Evolutionary conservation across 2,888 invertebrate species (phyloP).

Genomic region (Ormia ochracea): DNA sequence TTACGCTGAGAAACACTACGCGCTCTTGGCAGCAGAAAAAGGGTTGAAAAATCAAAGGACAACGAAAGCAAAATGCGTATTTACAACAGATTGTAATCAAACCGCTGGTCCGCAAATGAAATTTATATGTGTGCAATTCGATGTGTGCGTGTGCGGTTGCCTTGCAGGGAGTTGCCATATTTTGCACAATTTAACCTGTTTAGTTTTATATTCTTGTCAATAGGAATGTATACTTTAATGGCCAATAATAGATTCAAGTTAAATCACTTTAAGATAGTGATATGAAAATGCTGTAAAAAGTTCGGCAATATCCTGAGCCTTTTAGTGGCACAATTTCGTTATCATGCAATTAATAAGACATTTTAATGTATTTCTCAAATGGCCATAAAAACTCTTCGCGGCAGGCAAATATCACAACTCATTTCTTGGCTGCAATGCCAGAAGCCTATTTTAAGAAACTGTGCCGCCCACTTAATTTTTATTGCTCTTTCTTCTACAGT

Average conservation of each 20-base stretch:
- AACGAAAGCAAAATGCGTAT: not conserved
- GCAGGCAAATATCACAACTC: too few relatives aligned
- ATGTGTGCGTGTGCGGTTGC: not conserved
- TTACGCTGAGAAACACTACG: not conserved
- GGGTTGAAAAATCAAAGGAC: conserved; percentile 60
- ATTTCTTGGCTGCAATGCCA: too few relatives aligned
- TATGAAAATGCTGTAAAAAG: not conserved
- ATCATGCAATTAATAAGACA: conserved; percentile 33
- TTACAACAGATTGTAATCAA: conserved; percentile 17
- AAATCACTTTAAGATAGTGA: not conserved
- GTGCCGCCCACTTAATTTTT: not conserved
- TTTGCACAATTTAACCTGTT: not conserved
- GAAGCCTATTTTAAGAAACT: too few relatives aligned
- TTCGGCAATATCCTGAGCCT: not conserved
- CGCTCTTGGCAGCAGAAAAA: conserved; percentile 26
- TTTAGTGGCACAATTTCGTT: not conserved
- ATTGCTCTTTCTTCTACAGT: not conserved
- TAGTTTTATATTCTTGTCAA: not conserved
- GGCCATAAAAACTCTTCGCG: conserved; percentile 43
- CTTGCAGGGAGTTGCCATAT: not conserved
- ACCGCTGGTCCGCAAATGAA: not conserved
- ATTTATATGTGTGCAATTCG: not conserved
- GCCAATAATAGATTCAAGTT: not conserved
- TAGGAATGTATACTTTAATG: conserved; percentile 43
- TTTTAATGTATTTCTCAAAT: conserved; percentile 26